Evolutionary conservation across 2,113 vertebrate genomes (phyloP).

Genomic region (Hyla sarda): DNA sequence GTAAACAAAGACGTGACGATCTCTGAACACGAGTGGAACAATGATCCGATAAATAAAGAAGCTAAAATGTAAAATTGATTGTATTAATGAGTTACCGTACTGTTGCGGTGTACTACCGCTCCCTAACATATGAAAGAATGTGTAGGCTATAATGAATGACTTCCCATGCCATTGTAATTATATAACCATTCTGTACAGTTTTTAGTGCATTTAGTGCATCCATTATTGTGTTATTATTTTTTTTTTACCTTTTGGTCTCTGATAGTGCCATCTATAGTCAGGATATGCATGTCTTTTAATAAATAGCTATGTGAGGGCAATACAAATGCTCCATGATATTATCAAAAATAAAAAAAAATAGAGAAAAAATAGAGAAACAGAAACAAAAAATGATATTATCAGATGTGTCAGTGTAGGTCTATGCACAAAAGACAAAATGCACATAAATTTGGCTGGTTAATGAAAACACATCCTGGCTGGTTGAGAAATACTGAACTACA

Average conservation of each 20-base stretch:
- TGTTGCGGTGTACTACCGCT: neutral
- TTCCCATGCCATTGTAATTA: neutral
- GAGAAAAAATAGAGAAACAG: no score
- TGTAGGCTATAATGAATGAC: neutral
- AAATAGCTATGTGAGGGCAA: neutral
- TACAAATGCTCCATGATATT: neutral
- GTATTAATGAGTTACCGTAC: neutral
- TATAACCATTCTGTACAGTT: neutral
- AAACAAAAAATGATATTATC: slow-evolving; percentile 28
- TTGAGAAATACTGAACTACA: slow-evolving; percentile 46
- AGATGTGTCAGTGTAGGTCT: slow-evolving; percentile 3
- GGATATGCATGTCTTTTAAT: neutral
- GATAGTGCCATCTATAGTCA: neutral
- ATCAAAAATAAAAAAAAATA: no score
- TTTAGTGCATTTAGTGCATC: neutral
- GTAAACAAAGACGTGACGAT: slow-evolving; percentile 3
- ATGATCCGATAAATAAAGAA: slow-evolving; percentile 26
- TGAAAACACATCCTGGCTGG: slow-evolving; percentile 9
- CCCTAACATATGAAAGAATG: neutral
- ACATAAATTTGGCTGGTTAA: slow-evolving; percentile 19
- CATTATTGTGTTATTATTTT: neutral
- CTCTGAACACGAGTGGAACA: neutral
- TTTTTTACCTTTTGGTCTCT: neutral
- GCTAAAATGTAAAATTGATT: neutral
- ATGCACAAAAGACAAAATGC: slow-evolving; percentile 28